A percentile compares a stretch with the other conserved stretches of the same genome.
These are phyloP conservation scores for Eumacrocentrus americanus DNA, from an alignment of 2,888 invertebrate genomes.

Conservation along the genomic window DNA sequence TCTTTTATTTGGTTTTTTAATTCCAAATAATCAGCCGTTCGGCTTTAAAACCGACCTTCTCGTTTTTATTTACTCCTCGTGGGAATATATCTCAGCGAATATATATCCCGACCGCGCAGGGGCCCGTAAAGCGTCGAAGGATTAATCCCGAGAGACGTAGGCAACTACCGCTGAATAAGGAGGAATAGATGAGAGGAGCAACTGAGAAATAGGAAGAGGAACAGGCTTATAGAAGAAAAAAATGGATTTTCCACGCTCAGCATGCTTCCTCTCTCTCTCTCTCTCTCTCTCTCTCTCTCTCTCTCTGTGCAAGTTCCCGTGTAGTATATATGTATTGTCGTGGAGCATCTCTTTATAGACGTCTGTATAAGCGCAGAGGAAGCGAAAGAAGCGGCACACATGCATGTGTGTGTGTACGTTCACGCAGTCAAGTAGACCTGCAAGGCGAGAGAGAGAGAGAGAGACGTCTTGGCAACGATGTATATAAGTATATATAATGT, in stretches of 20 bases:
- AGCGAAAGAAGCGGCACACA: constrained; percentile 13
- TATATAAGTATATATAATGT: constrained; percentile 3
- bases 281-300: no score
- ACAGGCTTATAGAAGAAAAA: constrained; percentile 19
- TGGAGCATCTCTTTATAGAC: no score
- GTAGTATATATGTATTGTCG: not conserved
- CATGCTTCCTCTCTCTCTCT: no score
- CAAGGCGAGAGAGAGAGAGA: not conserved
- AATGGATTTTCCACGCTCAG: constrained; percentile 35
- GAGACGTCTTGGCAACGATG: constrained; percentile 5
- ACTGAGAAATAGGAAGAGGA: constrained; percentile 26
- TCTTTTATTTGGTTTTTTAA: not conserved
- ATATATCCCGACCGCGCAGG: not conserved
- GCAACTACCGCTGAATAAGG: constrained; percentile 35
- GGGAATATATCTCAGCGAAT: constrained; percentile 8
- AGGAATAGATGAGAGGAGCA: constrained; percentile 20
- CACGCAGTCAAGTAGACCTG: not conserved
- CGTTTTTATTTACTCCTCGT: constrained; percentile 15
- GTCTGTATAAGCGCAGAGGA: constrained; percentile 14
- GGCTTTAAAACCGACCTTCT: constrained; percentile 45
- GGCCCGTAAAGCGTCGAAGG: constrained; percentile 12
- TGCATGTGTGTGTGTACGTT: constrained; percentile 2
- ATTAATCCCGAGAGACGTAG: constrained; percentile 18
- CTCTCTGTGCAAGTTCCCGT: not conserved
- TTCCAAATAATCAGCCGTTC: constrained; percentile 41